Base-by-base conservation (phyloP, 1,140 invertebrate genomes). In the Aricia agestis region DNA sequence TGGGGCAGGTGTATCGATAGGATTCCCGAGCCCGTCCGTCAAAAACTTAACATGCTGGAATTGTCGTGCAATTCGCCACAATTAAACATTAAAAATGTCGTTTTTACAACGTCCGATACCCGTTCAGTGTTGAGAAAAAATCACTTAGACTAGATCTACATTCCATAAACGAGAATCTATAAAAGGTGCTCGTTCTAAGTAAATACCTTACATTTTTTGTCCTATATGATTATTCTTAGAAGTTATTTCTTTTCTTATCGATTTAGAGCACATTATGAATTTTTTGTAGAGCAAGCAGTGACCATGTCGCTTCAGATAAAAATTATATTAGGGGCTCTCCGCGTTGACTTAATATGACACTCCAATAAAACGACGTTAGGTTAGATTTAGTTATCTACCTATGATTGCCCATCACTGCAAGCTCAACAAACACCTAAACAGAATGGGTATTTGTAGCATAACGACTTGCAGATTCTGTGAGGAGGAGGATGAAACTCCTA, bases 221-320 rank as follows among this genome's bases (percentile, higher is more conserved):
- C 25, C 7, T 42, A 67, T 18, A 80, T 84, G 66, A 75, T 58
- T 81, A 78, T 45, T 74, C 74, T 76, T 68, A 58, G 36, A 36
- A 77, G 77, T 82, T 83, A 86, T 86, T 86, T 85, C 80, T 67
- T 84, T 75, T 77, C 76, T 75, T 74, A 82, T 83, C 79, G 80
- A 9, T 2, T 36, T 36, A 25, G 25, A 25, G 3, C 36, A 4
- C 2, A 36, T 4, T 9, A 36, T 36, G 36, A 5, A 36, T 36
- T 36, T 36, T 6, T 5, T 36, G 36, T 9, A 36, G 36, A 9
- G 36, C 36, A 7, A 9, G 36, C 9, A 36, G 36, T 36, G 6
- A 36, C 2, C 5, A 36, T n/a, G n/a, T n/a, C n/a, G n/a, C n/a
- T n/a, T n/a, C n/a, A n/a, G n/a, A n/a, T n/a, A n/a, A n/a, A n/a